phyloP scores from a whole-genome alignment of 2,888 invertebrate species.

The Eristalis tenax region DNA sequence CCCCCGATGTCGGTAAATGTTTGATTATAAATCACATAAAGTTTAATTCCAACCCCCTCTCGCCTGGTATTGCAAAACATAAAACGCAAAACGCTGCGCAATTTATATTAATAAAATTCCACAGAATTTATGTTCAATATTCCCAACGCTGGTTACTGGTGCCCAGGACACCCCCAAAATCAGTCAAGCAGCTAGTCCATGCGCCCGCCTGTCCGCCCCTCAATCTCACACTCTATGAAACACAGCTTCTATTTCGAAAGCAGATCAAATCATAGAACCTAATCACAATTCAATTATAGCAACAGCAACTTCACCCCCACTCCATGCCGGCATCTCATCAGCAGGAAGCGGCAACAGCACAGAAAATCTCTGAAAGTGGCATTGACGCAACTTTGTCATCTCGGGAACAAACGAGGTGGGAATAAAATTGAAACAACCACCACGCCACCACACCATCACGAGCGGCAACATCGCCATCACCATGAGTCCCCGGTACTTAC shows the following conservation, averaged over 20 bases:
- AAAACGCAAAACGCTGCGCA: conserved; percentile 52
- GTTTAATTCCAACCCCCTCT: conserved; percentile 47
- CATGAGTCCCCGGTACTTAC: conserved; percentile 27
- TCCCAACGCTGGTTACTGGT: background rate
- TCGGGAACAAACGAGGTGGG: conserved; percentile 56
- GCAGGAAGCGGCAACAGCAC: conserved; percentile 24
- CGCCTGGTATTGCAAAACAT: conserved; percentile 30
- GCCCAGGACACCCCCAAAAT: background rate
- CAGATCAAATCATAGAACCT: conserved; percentile 70
- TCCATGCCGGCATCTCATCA: background rate
- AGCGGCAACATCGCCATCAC: background rate
- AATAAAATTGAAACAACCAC: conserved; percentile 53
- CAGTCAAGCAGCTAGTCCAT: background rate
- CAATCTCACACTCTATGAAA: background rate
- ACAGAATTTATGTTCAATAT: conserved; percentile 45
- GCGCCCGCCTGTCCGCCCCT: background rate
- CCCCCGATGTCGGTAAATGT: background rate
- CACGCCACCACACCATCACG: conserved; percentile 3
- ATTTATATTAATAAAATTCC: conserved; percentile 57
- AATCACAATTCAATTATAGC: conserved; percentile 71
- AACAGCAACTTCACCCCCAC: conserved; percentile 19
- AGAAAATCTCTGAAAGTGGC: conserved; percentile 61
- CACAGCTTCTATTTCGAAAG: conserved; percentile 50
- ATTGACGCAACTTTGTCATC: conserved; percentile 70
- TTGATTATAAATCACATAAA: conserved; percentile 57